Evolutionary conservation across 37 sponge, comb jelly and placozoan species (phyloP).

Genomic region (Ianthella basta): DNA sequence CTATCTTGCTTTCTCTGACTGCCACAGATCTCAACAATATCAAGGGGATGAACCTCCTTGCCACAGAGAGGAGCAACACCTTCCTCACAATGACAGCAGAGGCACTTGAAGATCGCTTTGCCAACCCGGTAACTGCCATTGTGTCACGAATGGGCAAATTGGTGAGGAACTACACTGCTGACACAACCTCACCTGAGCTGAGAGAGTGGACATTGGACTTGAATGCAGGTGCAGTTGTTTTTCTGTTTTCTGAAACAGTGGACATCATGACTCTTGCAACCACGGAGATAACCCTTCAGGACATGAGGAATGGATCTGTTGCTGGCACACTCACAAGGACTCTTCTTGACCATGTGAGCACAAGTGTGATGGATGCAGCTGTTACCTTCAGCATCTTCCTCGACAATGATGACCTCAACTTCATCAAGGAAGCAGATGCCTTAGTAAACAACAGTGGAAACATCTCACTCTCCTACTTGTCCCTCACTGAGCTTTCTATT

Average conservation of each 20-base stretch:
- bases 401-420: slow-evolving; percentile 75
- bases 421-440: slow-evolving; percentile 67
- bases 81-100: slow-evolving; percentile 54
- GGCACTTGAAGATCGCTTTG: slow-evolving; percentile 61
- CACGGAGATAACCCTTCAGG: slow-evolving; percentile 55
- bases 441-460: slow-evolving; percentile 41
- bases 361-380: slow-evolving; percentile 20
- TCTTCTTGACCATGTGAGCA: slow-evolving; percentile 33
- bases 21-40: slow-evolving; percentile 60
- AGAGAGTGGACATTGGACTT: slow-evolving; percentile 60
- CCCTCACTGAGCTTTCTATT: slow-evolving; percentile 48
- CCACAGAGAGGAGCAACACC: slow-evolving; percentile 35
- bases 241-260: slow-evolving; percentile 85
- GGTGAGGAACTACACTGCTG: slow-evolving; percentile 53
- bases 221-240: slow-evolving; percentile 54
- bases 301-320: slow-evolving; percentile 39
- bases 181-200: slow-evolving; percentile 72
- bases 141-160: slow-evolving; percentile 42
- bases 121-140: slow-evolving; percentile 64
- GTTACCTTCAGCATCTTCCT: slow-evolving; percentile 60
- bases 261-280: slow-evolving; percentile 52
- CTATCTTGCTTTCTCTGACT: slow-evolving; percentile 48
- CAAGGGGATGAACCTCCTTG: slow-evolving; percentile 50
- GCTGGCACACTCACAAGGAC: neutral
- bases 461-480: slow-evolving; percentile 51